Evolutionary conservation across 2,888 invertebrate genomes (phyloP), one percentile per base, ranked within the genome.

Genomic region (Drosophila fulvimacula): DNA sequence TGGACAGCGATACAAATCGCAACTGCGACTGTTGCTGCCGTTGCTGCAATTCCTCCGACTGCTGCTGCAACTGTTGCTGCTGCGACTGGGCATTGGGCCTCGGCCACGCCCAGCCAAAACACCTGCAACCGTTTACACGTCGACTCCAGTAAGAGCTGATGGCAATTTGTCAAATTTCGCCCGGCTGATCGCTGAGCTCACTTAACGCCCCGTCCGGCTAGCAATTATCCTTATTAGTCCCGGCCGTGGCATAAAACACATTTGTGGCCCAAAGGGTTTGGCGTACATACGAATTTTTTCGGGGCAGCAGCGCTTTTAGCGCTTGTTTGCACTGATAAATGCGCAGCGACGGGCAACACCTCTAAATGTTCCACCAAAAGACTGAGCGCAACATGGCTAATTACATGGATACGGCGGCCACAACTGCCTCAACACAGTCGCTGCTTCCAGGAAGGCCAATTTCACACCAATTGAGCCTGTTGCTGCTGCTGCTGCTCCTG

Each of bases 311-410:
- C 30, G 13, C 48, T 48, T 71, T 79, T 81, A 86, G 62, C 82
- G 87, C 85, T 88, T 87, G 89, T 87, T 87, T 87, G 87, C 85
- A 82, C 88, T 87, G 89, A 87, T 87, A 87, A 87, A 87, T 87
- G 88, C 82, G 76, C 73, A 67, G 61, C 66, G 60, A 44, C 59
- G 55, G 77, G 73, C 79, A 73, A 79, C 77, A 74, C 73, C 82
- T 82, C 56, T 62, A 62, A 57, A 52, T 51, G 69, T 7, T 60
- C 19, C 49, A 19, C 42, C 51, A 36, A 55, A 38, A 56, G 65
- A 49, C 49, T 30, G 44, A 51, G 42, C 62, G 49, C 64, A 72
- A 76, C 64, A 64, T 68, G 46, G 68, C 88, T 85, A 85, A 85
- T 85, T 85, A 81, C 83, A 82, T 46, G 72, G 69, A 72, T 65